Percentiles rank a stretch among this genome's conserved stretches.
These are phyloP conservation scores for Brachyistius frenatus DNA, from an alignment of 2,113 vertebrate genomes.

Conservation along the genomic window DNA sequence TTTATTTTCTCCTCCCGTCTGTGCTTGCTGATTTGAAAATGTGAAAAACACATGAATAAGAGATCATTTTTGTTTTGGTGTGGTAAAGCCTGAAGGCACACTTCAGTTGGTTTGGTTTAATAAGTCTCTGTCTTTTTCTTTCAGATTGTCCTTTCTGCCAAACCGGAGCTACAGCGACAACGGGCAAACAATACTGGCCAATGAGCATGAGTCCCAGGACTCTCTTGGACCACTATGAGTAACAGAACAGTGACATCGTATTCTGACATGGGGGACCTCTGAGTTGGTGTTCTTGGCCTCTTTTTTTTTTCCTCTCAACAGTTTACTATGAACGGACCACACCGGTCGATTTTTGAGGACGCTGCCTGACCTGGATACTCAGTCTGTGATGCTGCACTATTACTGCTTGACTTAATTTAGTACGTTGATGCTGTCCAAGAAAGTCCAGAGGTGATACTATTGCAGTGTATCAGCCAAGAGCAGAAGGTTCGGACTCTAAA, in stretches of 20 bases:
- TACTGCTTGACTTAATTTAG: not conserved
- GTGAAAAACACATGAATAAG: not conserved
- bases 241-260: not conserved
- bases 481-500: not conserved
- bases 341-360: not conserved
- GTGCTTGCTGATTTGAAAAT: not conserved
- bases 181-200: constrained; percentile 20
- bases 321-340: constrained; percentile 10
- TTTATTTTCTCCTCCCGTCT: not conserved
- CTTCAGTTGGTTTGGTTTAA: not conserved
- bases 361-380: constrained; percentile 9
- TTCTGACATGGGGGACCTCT: not conserved
- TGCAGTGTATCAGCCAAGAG: not conserved
- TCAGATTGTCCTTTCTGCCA: constrained; percentile 84
- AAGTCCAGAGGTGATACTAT: not conserved
- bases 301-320: not conserved
- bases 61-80: not conserved
- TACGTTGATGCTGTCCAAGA: not conserved
- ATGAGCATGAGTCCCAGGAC: constrained; percentile 40
- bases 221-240: constrained; percentile 75
- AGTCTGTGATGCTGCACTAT: constrained; percentile 9
- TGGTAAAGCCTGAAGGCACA: not conserved
- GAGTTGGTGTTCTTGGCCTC: not conserved
- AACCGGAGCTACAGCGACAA: constrained; percentile 85
- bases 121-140: constrained; percentile 39